These are phyloP conservation scores for Coptodon bakossiorum DNA, from an alignment of 2,113 vertebrate genomes.

Conservation along the genomic window DNA sequence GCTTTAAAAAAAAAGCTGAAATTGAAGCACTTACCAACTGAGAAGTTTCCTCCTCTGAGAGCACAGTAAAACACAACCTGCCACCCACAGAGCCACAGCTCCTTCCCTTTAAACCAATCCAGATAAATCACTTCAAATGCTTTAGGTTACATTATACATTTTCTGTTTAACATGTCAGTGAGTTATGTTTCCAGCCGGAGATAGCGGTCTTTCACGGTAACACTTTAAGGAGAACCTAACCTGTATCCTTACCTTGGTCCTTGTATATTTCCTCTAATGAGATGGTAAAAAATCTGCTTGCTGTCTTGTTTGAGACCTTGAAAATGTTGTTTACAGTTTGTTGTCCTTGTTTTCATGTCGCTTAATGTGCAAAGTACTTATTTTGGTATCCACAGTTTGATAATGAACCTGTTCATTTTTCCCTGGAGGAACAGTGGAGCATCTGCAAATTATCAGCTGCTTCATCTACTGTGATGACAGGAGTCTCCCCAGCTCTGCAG, in stretches of 20 bases:
- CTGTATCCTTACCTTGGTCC: not conserved
- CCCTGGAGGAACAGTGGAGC: rapidly evolving
- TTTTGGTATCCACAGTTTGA: not conserved
- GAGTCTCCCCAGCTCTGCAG: not conserved
- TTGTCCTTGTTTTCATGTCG: not conserved
- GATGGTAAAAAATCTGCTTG: not conserved
- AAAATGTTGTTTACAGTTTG: not conserved
- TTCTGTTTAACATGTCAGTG: not conserved
- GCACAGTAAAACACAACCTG: not conserved
- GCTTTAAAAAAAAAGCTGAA: constrained; percentile 36
- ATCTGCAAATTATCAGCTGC: not conserved
- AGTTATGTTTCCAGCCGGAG: not conserved
- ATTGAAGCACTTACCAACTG: constrained; percentile 15
- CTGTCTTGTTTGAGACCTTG: rapidly evolving
- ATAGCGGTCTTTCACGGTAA: rapidly evolving
- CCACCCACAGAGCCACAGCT: not conserved
- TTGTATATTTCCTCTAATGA: not conserved
- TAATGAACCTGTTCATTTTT: not conserved
- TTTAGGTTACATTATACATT: not conserved
- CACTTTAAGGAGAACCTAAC: not conserved
- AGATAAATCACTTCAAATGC: not conserved
- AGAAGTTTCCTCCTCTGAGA: constrained; percentile 21
- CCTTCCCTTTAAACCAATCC: not conserved
- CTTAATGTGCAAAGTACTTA: not conserved
- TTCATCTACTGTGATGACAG: not conserved